Base-by-base conservation (phyloP, 1,140 invertebrate genomes). In the Pachyrhynchus sulphureomaculatus region DNA sequence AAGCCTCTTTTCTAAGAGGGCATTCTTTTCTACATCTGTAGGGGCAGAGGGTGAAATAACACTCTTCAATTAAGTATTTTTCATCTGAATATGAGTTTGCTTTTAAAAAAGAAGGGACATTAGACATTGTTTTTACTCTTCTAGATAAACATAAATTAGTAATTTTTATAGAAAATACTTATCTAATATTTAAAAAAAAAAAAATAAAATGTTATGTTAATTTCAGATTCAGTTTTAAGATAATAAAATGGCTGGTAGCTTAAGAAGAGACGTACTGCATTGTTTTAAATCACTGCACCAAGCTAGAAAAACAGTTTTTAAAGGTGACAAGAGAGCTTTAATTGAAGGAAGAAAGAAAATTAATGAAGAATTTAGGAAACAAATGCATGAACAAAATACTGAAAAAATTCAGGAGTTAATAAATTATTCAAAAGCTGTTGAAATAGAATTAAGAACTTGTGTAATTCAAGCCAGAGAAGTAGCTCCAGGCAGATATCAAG, bases 231-330 rank as follows among this genome's bases (percentile, higher is more conserved):
- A n/a, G n/a, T n/a, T n/a, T n/a, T n/a, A n/a, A n/a, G n/a, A n/a
- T n/a, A n/a, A 20, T 8, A 44, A 3, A 55, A 70, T 70, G 68
- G 56, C 68, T 2, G 33, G 29, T 32, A 37, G 53, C 34, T 37
- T 70, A 32, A 55, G 66, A 53, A 33, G 34, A 41, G 49, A 88
- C 84, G 83, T 86, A 4, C 70, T 88, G 42, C 72, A 75, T 45
- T 78, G 76, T 21, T 89, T 88, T 62, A 88, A 87, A 75, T 79
- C 78, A 58, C 72, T 89, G 17, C 86, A 88, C 67, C 81, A 78
- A 71, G 83, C 86, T 0, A 74, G 86, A 64, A 70, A 82, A 59
- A 79, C 73, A 44, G 81, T 84, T 5, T 89, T 89, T 77, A 67
- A 78, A 45, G 83, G 81, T 12, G 87, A 89, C 71, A 60, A 78